Conservation (phyloP, 2,113 vertebrate genomes). For the Gallinago jamesoni region DNA sequence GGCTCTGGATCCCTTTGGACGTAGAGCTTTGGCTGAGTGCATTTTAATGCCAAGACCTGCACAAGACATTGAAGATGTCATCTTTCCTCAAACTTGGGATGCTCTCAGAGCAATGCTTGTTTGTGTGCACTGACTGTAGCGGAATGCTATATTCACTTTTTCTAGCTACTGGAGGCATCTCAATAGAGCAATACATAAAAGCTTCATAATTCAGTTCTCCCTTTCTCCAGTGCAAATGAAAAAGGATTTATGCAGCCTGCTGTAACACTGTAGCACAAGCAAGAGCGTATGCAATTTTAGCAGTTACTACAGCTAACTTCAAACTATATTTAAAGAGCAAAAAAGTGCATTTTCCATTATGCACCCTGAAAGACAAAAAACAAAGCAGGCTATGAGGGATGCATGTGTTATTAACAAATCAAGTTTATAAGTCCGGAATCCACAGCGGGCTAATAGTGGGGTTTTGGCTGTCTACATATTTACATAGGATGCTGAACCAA, state of each 20-base stretch:
- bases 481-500: neutral
- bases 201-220: neutral
- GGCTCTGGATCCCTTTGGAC: neutral
- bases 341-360: neutral
- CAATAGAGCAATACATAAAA: neutral
- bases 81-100: neutral
- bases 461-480: neutral
- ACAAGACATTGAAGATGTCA: neutral
- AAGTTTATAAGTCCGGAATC: neutral
- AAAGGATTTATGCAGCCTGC: neutral
- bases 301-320: neutral
- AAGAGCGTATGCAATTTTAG: neutral
- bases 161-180: neutral
- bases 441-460: neutral
- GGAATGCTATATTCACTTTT: neutral
- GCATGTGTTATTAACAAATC: neutral
- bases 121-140: neutral
- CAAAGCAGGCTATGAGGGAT: neutral
- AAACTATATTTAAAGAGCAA: neutral
- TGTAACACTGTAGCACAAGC: neutral
- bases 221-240: neutral
- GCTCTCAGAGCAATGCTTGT: neutral
- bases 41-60: neutral
- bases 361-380: neutral
- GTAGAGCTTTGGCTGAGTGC: neutral